phyloP scores from a whole-genome alignment of 2,113 vertebrate genomes.

The Diadophis punctatus region DNA sequence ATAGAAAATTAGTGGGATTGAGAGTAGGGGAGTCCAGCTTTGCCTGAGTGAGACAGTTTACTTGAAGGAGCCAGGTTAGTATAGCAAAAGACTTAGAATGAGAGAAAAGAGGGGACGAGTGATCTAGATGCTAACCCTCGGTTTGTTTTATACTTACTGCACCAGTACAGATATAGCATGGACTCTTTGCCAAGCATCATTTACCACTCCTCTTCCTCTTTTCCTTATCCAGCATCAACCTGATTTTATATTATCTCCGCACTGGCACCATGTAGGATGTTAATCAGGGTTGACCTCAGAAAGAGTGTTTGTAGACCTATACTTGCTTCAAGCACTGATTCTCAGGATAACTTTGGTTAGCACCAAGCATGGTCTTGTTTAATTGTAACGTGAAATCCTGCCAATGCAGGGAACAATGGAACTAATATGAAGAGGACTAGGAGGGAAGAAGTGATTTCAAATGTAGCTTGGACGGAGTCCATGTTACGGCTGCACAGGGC shows the following conservation, averaged over 20 bases:
- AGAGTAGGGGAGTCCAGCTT: background rate
- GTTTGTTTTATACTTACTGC: slow-evolving; percentile 79
- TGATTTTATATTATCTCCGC: background rate
- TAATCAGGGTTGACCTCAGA: background rate
- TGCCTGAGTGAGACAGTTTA: background rate
- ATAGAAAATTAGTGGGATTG: background rate
- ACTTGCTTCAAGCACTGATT: background rate
- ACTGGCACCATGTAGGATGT: too few species aligned
- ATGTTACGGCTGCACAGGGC: background rate
- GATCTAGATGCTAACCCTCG: slow-evolving; percentile 61
- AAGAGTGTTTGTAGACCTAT: background rate
- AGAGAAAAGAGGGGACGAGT: slow-evolving; percentile 30
- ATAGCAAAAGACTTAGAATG: slow-evolving; percentile 53
- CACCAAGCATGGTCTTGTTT: background rate
- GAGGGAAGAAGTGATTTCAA: background rate
- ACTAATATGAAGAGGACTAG: background rate
- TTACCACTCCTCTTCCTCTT: background rate
- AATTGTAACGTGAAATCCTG: background rate
- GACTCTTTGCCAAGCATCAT: background rate
- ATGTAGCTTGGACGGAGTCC: background rate
- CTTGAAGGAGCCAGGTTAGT: slow-evolving; percentile 55
- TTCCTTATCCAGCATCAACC: background rate
- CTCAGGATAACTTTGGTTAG: background rate
- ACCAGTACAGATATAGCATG: background rate
- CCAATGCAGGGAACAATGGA: background rate